Percentiles rank a stretch among this genome's conserved stretches.
Evolutionary conservation across 2,888 invertebrate species (phyloP).

Genomic region (Bombylius major): DNA sequence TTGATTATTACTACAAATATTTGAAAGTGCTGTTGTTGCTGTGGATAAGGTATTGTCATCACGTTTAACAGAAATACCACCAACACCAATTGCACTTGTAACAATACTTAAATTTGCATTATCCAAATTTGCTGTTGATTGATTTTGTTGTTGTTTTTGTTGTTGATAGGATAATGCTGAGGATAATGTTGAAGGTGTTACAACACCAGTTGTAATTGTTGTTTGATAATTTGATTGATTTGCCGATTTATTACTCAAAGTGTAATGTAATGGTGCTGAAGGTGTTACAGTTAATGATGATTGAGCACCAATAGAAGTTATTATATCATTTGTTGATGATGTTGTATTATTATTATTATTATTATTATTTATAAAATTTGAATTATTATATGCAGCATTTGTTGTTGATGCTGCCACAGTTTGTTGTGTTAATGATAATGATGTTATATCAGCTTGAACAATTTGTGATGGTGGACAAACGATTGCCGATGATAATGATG

Average conservation of each 20-base stretch:
- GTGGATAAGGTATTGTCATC: background rate
- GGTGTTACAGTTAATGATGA: slow-evolving; percentile 13
- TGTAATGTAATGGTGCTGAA: background rate
- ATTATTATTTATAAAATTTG: slow-evolving; percentile 8
- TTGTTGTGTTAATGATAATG: slow-evolving; percentile 6
- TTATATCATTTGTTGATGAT: slow-evolving; percentile 5
- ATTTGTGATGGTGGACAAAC: slow-evolving; percentile 8
- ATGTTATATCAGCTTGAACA: background rate
- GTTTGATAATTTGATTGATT: slow-evolving; percentile 9
- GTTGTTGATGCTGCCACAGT: slow-evolving; percentile 17
- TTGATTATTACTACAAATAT: slow-evolving; percentile 1
- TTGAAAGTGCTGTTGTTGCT: background rate
- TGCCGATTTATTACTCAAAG: slow-evolving; percentile 6
- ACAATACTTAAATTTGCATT: background rate
- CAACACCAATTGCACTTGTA: background rate
- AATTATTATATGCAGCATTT: background rate
- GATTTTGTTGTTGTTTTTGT: slow-evolving; percentile 1
- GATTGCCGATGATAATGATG: slow-evolving; percentile 7
- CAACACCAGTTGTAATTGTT: slow-evolving; percentile 14
- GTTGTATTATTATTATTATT: slow-evolving; percentile 5
- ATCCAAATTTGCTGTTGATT: background rate
- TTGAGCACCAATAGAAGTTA: slow-evolving; percentile 22
- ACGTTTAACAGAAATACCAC: slow-evolving; percentile 2
- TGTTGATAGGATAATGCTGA: slow-evolving; percentile 9
- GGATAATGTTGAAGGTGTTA: slow-evolving; percentile 14